Percentiles rank a stretch among this genome's conserved stretches.
phyloP scores from a whole-genome alignment of 2,797 vertebrate genomes.

The Scolopax bukidnonensis region DNA sequence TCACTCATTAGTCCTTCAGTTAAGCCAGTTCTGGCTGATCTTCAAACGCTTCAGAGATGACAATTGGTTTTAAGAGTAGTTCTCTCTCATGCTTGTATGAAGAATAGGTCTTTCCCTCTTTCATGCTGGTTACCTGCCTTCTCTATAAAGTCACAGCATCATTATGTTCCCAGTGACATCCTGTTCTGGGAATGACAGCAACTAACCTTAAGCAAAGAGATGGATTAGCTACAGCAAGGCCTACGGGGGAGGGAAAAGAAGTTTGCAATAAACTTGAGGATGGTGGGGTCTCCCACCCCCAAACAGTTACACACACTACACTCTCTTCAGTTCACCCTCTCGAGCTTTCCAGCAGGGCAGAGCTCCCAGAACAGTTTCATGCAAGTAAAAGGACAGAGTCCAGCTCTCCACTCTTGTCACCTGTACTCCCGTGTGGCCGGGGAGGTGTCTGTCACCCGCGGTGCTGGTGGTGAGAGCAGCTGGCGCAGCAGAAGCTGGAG shows the following conservation, averaged over 20 bases:
- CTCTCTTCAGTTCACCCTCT: neutral
- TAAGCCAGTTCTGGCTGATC: neutral
- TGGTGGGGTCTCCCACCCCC: neutral
- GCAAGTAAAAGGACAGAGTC: neutral
- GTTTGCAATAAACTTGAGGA: neutral
- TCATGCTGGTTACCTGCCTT: neutral
- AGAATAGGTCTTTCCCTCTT: neutral
- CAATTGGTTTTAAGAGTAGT: neutral
- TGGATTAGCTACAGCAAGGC: neutral
- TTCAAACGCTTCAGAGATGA: neutral
- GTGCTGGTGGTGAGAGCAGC: constrained; percentile 81
- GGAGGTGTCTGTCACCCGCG: constrained; percentile 13
- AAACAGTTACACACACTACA: neutral
- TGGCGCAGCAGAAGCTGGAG: constrained; percentile 95
- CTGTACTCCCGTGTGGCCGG: fast-evolving
- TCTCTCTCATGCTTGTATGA: neutral
- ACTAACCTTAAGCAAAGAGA: neutral
- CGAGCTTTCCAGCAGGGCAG: neutral
- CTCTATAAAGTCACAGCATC: neutral
- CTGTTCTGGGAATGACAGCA: neutral
- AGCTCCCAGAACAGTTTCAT: neutral
- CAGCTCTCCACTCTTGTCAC: neutral
- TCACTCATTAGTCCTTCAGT: neutral
- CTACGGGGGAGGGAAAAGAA: neutral
- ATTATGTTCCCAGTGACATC: neutral